Base-by-base conservation (phyloP, 2,888 invertebrate genomes). In the Hemistola chrysoprasaria region DNA sequence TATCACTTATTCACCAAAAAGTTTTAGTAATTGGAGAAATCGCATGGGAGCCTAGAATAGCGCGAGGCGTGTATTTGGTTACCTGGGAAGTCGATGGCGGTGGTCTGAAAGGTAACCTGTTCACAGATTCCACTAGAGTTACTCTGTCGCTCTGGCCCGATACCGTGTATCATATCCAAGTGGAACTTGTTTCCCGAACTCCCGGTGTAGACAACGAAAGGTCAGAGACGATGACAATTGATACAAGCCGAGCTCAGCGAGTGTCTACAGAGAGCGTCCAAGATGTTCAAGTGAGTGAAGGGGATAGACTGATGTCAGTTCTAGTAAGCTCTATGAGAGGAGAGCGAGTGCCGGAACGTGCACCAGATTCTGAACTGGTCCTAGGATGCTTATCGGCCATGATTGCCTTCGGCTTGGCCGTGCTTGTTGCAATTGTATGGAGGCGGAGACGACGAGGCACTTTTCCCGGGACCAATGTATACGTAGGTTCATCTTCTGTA, bases 1-100 rank as follows among this genome's bases (percentile, higher is more conserved):
- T 93, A 59, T 93, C 93, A 4, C 87, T 93, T 27, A 93, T 93
- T 52, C 93, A 93, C 73, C 93, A 93, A 72, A 93, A 93, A 78
- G 93, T 93, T 49, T 71, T 92, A 23, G 92, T 92, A 24, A 93
- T 93, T 53, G 93, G 93, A 26, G 93, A 93, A 81, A 92, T 94
- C 54, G 92, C 92, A 30, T 94, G 94, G 94, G 92, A 93, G 60
- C 91, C 92, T 6, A 91, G 92, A 78, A 90, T 91, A 66, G 89
- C 83, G 39, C 90, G 91, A 35, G 92, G 92, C 11, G 92, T 95
- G 43, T 95, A 95, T 79, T 89, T 95, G 65, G 94, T 95, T 35
- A 95, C 95, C 47, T 95, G 95, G 95, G 95, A 95, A 90, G 93
- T 95, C 38, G 93, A 93, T 65, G 95, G 95, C 42, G 95, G 95